Evolutionary conservation across 2,113 vertebrate genomes (phyloP).

Genomic region (Serinus canaria): DNA sequence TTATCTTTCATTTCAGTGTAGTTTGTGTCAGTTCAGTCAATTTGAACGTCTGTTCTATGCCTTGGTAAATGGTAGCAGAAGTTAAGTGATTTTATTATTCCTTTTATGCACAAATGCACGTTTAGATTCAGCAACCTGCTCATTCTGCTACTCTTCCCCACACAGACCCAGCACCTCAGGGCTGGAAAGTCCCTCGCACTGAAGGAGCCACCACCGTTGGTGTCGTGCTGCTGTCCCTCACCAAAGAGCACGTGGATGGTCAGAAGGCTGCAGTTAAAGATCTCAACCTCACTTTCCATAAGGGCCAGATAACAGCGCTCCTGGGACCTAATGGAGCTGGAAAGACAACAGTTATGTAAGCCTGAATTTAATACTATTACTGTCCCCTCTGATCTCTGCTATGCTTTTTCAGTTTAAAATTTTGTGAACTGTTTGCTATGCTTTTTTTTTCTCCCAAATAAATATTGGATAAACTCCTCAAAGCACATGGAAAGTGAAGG

Average conservation of each 20-base stretch:
- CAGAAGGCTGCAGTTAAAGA: constrained; percentile 50
- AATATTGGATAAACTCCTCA: not conserved
- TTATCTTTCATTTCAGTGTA: not conserved
- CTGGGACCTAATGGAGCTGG: constrained; percentile 74
- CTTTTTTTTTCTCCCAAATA: rapidly evolving
- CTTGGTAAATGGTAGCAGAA: not conserved
- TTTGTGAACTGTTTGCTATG: not conserved
- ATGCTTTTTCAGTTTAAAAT: not conserved
- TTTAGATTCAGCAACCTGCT: not conserved
- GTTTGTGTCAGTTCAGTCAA: not conserved
- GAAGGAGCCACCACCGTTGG: not conserved
- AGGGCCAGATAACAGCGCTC: constrained; percentile 68
- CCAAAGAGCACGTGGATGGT: constrained; percentile 34
- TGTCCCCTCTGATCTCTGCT: not conserved
- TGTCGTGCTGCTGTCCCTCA: constrained; percentile 57
- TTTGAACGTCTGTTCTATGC: not conserved
- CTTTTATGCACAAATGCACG: rapidly evolving
- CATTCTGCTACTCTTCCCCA: not conserved
- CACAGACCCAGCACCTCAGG: not conserved
- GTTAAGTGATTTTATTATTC: not conserved
- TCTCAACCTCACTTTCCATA: constrained; percentile 69
- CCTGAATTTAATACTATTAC: not conserved
- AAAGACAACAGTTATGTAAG: constrained; percentile 75
- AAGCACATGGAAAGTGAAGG: not conserved
- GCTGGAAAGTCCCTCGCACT: not conserved